A percentile compares a stretch with the other conserved stretches of the same genome.
phyloP scores from a whole-genome alignment of 2,113 vertebrate species.

The Sialia sialis region DNA sequence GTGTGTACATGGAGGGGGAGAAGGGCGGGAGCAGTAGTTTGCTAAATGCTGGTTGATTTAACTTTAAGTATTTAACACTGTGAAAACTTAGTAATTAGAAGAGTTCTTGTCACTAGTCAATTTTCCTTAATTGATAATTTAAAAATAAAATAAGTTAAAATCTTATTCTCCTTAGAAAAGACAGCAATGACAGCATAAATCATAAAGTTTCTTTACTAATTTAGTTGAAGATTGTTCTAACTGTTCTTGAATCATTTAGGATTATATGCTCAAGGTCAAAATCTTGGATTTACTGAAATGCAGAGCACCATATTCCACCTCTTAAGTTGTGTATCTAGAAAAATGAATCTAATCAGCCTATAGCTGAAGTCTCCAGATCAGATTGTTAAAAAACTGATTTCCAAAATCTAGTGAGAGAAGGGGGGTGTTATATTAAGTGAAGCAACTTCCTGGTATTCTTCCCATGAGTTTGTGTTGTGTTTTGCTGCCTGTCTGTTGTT shows the following conservation, averaged over 20 bases:
- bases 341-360: neutral
- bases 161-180: neutral
- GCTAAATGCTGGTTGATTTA: slow-evolving; percentile 73
- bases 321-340: neutral
- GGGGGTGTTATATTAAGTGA: neutral
- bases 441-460: slow-evolving; percentile 1
- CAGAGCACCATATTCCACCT: neutral
- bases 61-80: slow-evolving; percentile 69
- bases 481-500: neutral
- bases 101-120: slow-evolving; percentile 65
- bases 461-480: accelerated
- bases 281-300: neutral
- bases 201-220: slow-evolving; percentile 12
- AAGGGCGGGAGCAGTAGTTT: slow-evolving; percentile 37
- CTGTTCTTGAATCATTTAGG: neutral
- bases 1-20: neutral
- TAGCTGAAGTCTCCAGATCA: neutral
- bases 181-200: slow-evolving; percentile 3
- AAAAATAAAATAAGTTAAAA: slow-evolving; percentile 63
- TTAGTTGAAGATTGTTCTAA: neutral
- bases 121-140: slow-evolving; percentile 62
- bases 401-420: slow-evolving; percentile 9
- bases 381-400: neutral
- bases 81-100: slow-evolving; percentile 72
- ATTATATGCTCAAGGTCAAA: neutral